Evolutionary conservation across 2,888 invertebrate genomes (phyloP), one percentile per base, ranked within the genome.

Genomic region (Linnaemya tessellans): DNA sequence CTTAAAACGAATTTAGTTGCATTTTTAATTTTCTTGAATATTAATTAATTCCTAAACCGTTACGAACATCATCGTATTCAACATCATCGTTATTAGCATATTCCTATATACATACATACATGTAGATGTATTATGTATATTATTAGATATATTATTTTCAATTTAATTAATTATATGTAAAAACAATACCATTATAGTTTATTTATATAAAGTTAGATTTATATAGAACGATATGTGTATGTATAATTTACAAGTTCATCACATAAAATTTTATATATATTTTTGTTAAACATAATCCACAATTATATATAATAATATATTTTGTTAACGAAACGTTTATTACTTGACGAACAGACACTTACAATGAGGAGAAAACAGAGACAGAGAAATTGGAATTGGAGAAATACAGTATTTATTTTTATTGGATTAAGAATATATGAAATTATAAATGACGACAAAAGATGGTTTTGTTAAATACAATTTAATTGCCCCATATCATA

Each of bases 1-100:
- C 84, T 84, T 84, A 88, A 62, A 74, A 81, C 81, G 80, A 86
- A n/a, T n/a, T 82, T 41, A 38, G n/a, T 62, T 35, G 4, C 13
- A 38, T 56, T 56, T 46, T 30, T 10, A 51, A 20, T 30, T 30
- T 18, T 43, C 58, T 58, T 71, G 4, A 13, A 3, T 60, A 22
- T 46, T 43, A 56, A 51, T n/a, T 30, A 30, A 3, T 30, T 30
- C 2, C 5, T 5, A 30, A 54, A 65, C 18, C 13, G 25, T 43
- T 15, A n/a, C 43, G 10, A 35, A n/a, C 38, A 38, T 64, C 30
- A 51, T 75, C 18, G 30, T 43, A 3, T 43, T 62, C n/a, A 58
- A 43, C 22, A 46, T 64, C 30, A 73, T 73, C 46, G 58, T 46
- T 79, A 41, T 43, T 10, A 38, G 20, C 20, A 20, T 51, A 3